These are phyloP conservation scores for Solenopsis invicta DNA, from an alignment of 1,140 invertebrate species.

Conservation along the genomic window DNA sequence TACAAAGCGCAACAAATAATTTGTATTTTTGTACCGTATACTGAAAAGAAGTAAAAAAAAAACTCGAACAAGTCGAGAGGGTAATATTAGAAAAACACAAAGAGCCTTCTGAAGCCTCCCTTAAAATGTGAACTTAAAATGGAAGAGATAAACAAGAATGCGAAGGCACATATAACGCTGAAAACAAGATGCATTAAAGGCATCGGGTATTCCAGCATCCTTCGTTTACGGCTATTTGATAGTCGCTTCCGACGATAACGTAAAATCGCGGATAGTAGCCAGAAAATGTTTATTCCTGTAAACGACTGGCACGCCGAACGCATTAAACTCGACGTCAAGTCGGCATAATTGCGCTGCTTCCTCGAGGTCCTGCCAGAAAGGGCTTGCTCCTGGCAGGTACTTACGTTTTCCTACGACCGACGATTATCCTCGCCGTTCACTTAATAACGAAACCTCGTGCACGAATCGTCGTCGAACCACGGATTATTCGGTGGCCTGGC, in stretches of 20 bases:
- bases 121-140: constrained; percentile 13
- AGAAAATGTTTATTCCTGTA: constrained; percentile 36
- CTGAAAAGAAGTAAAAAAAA: background rate
- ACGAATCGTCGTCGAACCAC: constrained; percentile 46
- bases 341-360: constrained; percentile 43
- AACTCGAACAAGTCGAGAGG: background rate
- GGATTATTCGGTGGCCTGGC: constrained; percentile 68
- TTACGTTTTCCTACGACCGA: constrained; percentile 12
- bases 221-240: constrained; percentile 37
- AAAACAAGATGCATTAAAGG: constrained; percentile 33
- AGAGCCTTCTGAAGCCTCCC: background rate
- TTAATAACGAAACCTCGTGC: constrained; percentile 48
- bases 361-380: constrained; percentile 50
- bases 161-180: background rate
- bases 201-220: background rate
- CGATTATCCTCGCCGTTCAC: constrained; percentile 62
- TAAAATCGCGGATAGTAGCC: constrained; percentile 36
- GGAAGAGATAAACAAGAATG: constrained; percentile 28
- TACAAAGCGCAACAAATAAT: background rate
- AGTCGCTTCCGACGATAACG: constrained; percentile 49
- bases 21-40: background rate
- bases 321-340: constrained; percentile 58
- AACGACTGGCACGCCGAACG: constrained; percentile 27
- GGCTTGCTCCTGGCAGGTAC: constrained; percentile 56
- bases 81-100: constrained; percentile 8